Conservation (phyloP, 2,113 vertebrate genomes). For the Picathartes gymnocephalus region DNA sequence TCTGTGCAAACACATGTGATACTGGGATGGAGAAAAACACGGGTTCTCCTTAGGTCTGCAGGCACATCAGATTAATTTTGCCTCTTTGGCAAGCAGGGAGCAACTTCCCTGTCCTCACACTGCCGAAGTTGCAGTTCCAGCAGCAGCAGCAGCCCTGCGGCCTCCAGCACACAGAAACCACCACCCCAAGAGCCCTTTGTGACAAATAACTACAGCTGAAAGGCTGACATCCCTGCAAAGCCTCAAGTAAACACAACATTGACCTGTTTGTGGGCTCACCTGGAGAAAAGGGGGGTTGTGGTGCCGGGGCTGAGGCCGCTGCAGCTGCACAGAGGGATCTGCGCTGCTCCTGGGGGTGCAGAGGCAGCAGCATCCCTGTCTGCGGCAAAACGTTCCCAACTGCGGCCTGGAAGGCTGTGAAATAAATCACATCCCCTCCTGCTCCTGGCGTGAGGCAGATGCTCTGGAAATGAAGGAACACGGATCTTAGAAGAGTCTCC, state of each 20-base stretch:
- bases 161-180: background rate
- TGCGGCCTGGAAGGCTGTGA: background rate
- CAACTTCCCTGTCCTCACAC: background rate
- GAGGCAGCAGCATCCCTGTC: background rate
- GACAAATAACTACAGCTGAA: background rate
- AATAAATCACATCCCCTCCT: background rate
- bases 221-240: background rate
- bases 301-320: background rate
- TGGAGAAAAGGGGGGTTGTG: background rate
- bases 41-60: background rate
- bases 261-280: background rate
- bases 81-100: background rate
- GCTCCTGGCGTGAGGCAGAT: background rate
- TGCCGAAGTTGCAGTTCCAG: background rate
- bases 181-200: background rate
- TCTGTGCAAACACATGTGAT: background rate
- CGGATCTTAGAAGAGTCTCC: rapidly evolving
- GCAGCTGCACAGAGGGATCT: background rate
- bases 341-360: background rate
- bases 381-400: rapidly evolving
- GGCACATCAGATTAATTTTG: background rate
- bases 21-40: background rate
- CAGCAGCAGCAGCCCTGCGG: background rate
- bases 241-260: background rate
- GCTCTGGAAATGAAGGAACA: background rate